Evolutionary conservation across 2,113 vertebrate species (phyloP).

Genomic region (Hippocampus barbouri): DNA sequence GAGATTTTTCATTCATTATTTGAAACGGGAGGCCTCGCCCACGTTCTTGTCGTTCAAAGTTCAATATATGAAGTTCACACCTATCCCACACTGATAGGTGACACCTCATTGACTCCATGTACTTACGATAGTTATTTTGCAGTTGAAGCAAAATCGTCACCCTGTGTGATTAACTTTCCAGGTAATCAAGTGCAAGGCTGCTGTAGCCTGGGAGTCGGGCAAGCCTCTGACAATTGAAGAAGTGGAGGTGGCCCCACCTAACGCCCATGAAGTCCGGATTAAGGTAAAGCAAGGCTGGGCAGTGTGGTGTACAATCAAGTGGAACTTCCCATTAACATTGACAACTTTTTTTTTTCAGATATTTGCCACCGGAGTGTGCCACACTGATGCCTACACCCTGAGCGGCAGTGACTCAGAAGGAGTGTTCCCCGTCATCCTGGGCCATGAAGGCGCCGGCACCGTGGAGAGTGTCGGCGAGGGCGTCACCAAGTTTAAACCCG

Average conservation of each 20-base stretch:
- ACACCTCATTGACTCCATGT: background rate
- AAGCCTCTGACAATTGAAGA: constrained; percentile 76
- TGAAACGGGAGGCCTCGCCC: background rate
- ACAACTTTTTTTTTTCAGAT: constrained; percentile 41
- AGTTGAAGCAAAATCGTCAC: background rate
- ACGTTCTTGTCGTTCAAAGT: background rate
- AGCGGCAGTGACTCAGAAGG: constrained; percentile 67
- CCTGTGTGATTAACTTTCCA: constrained; percentile 18
- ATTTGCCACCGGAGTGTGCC: constrained; percentile 83
- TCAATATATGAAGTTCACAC: background rate
- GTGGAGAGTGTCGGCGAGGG: constrained; percentile 89
- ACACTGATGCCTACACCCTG: constrained; percentile 81
- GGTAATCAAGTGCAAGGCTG: constrained; percentile 82
- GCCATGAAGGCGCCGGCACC: constrained; percentile 81
- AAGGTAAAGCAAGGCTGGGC: constrained; percentile 63
- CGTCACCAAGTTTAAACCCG: constrained; percentile 87
- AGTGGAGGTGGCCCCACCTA: constrained; percentile 78
- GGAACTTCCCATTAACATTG: background rate
- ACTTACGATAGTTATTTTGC: background rate
- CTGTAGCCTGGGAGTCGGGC: constrained; percentile 76
- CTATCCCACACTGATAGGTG: too few relatives aligned
- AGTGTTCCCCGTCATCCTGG: constrained; percentile 81
- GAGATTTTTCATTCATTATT: background rate
- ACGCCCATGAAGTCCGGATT: constrained; percentile 75
- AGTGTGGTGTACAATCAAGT: background rate